phyloP scores from a whole-genome alignment of 2,797 vertebrate species.

The Helostoma temminkii region DNA sequence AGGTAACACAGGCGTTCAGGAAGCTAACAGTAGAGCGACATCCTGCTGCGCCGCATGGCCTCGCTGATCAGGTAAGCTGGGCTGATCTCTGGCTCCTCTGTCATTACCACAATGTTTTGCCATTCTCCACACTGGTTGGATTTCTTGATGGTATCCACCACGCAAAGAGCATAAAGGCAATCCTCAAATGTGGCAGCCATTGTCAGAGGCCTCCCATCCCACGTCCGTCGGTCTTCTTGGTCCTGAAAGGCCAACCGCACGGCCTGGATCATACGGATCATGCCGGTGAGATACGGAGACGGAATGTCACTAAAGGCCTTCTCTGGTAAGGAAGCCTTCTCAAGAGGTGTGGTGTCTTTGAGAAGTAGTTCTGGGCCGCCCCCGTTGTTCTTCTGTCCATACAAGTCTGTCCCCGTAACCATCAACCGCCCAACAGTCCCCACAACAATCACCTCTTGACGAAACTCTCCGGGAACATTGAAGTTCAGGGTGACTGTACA shows the following conservation, averaged over 20 bases:
- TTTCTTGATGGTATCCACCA: conserved; percentile 98
- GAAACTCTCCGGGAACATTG: conserved; percentile 96
- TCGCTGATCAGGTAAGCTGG: conserved; percentile 97
- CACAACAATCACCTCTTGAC: conserved; percentile 94
- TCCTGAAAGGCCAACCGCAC: conserved; percentile 96
- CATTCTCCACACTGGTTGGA: conserved; percentile 97
- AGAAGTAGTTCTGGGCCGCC: conserved; percentile 90
- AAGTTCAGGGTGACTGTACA: conserved; percentile 98
- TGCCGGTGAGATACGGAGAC: conserved; percentile 93
- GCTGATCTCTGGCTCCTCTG: conserved; percentile 95
- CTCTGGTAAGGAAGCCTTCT: conserved; percentile 92
- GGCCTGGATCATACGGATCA: conserved; percentile 97
- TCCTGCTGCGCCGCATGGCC: conserved; percentile 96
- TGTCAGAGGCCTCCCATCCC: conserved; percentile 95
- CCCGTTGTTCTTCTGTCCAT: conserved; percentile 92
- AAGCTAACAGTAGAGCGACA: conserved; percentile 96
- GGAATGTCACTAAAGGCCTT: conserved; percentile 98
- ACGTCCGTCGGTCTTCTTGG: conserved; percentile 96
- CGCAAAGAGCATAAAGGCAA: conserved; percentile 96
- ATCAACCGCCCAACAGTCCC: conserved; percentile 91
- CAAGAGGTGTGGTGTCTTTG: conserved; percentile 91
- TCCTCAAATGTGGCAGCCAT: conserved; percentile 99
- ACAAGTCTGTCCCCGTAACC: conserved; percentile 92
- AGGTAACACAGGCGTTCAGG: conserved; percentile 1
- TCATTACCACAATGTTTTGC: conserved; percentile 98